Conservation (phyloP, 1,140 invertebrate species). For the Sitodiplosis mosellana region DNA sequence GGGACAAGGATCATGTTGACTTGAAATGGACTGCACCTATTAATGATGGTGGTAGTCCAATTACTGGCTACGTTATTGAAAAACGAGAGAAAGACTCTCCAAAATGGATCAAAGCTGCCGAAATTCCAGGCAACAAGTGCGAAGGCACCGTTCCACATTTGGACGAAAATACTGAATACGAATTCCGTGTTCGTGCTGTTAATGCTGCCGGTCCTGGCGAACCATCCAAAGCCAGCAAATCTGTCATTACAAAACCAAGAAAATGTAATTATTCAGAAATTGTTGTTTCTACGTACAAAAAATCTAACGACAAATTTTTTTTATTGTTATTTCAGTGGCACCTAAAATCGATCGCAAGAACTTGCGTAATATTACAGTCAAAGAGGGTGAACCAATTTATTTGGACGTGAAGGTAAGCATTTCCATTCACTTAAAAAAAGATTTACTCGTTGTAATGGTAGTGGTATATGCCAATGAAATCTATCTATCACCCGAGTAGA, state of each 20-base stretch:
- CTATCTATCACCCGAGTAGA: too few relatives aligned
- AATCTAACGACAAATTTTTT: conserved; percentile 3
- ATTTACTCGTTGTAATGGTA: too few relatives aligned
- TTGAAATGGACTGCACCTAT: conserved; percentile 77
- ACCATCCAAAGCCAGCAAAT: conserved; percentile 77
- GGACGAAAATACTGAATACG: conserved; percentile 87
- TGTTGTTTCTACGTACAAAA: conserved; percentile 2
- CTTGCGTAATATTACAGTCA: conserved; percentile 64
- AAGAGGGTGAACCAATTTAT: conserved; percentile 77
- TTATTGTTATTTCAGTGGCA: conserved; percentile 42
- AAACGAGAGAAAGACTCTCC: conserved; percentile 78
- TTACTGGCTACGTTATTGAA: conserved; percentile 85
- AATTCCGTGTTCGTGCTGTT: conserved; percentile 88
- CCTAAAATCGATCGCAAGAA: conserved; percentile 85
- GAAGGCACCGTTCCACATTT: conserved; percentile 77
- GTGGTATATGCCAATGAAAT: too few relatives aligned
- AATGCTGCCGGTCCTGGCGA: conserved; percentile 89
- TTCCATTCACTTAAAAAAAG: too few relatives aligned
- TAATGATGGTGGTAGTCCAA: conserved; percentile 80
- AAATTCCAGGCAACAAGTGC: conserved; percentile 47
- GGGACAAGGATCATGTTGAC: conserved; percentile 89
- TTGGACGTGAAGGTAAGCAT: conserved; percentile 83
- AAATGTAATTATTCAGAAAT: conserved; percentile 42
- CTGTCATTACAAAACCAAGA: conserved; percentile 79
- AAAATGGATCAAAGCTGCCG: conserved; percentile 70